Conservation (phyloP, 2,797 vertebrate genomes). For the Malacoraja senta region DNA sequence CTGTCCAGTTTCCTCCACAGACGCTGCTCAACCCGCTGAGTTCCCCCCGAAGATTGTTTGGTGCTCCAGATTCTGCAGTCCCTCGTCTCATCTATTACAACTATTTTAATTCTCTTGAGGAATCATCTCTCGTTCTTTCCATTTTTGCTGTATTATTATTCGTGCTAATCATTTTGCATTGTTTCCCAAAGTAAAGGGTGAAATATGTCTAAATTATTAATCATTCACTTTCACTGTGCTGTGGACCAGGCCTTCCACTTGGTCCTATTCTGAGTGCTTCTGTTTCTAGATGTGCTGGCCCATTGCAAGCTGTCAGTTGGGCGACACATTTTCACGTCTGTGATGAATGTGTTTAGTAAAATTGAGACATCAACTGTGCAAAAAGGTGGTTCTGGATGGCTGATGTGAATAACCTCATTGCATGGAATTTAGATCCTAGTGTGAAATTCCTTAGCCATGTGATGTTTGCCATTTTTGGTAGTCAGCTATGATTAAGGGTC, state of each 20-base stretch:
- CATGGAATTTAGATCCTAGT: not conserved
- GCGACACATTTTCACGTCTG: not conserved
- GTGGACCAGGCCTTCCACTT: not conserved
- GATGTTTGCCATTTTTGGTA: not conserved
- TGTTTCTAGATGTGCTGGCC: not conserved
- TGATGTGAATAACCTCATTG: not conserved
- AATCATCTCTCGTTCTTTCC: too few species aligned
- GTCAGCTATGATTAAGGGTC: not conserved
- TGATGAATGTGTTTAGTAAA: not conserved
- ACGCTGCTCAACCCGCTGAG: too few species aligned
- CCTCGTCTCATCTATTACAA: too few species aligned
- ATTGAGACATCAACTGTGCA: not conserved
- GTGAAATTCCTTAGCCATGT: slow-evolving; percentile 4
- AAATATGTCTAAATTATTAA: not conserved
- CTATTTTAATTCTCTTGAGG: too few species aligned
- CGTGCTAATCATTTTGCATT: too few species aligned
- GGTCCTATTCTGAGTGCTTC: not conserved
- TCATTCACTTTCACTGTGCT: not conserved
- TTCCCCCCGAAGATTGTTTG: too few species aligned
- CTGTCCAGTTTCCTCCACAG: too few species aligned
- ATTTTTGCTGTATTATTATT: too few species aligned
- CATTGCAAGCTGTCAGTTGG: not conserved
- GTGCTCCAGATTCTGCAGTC: too few species aligned
- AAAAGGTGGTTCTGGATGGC: not conserved
- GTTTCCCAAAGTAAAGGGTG: not conserved